Conservation (phyloP, 2,888 invertebrate genomes). For the Plebejus argus region DNA sequence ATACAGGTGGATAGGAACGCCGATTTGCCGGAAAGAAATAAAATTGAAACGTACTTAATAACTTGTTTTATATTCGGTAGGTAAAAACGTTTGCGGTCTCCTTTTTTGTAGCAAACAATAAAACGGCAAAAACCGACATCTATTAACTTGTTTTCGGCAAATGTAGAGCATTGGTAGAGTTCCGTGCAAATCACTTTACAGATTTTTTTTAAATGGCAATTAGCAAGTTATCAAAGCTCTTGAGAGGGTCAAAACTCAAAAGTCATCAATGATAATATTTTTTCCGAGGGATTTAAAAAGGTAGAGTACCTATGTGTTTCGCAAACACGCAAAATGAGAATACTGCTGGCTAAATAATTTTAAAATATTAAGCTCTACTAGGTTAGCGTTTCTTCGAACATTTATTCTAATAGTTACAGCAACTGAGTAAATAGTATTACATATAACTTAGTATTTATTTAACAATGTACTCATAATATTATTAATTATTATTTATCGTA, state of each 20-base stretch:
- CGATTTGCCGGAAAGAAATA: neutral
- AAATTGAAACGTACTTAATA: neutral
- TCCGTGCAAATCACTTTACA: neutral
- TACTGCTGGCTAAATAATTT: neutral
- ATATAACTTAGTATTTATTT: neutral
- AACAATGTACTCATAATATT: neutral
- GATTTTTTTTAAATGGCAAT: neutral
- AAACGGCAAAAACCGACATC: neutral
- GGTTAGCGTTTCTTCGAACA: neutral
- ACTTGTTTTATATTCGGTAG: neutral
- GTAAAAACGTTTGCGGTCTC: neutral
- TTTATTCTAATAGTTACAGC: neutral
- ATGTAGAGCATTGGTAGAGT: constrained; percentile 1
- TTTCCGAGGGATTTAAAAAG: neutral
- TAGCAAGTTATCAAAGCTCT: neutral
- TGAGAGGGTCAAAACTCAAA: neutral
- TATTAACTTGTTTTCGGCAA: neutral
- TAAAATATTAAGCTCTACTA: neutral
- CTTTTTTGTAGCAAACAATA: neutral
- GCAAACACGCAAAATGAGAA: too few relatives aligned
- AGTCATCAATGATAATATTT: neutral
- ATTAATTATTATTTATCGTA: neutral
- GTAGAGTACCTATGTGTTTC: neutral
- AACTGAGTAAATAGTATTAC: neutral
- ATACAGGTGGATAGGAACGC: neutral